These are phyloP conservation scores for Noctua janthe DNA, from an alignment of 2,888 invertebrate species.

Conservation along the genomic window DNA sequence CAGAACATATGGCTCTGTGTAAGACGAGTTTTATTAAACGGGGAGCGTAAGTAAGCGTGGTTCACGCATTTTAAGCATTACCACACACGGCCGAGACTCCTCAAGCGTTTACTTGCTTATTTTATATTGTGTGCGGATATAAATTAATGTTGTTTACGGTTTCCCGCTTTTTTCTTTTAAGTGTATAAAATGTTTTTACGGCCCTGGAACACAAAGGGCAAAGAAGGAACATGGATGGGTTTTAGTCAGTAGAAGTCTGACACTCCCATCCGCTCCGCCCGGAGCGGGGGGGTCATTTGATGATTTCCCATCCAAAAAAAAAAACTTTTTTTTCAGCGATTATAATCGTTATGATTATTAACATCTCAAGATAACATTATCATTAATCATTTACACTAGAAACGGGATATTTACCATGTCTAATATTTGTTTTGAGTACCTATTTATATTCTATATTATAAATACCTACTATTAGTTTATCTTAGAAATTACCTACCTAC, in stretches of 20 bases:
- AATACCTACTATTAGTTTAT: no score
- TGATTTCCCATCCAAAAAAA: no score
- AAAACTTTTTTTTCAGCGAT: conserved; percentile 9
- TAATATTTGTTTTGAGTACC: no score
- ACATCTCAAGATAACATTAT: no score
- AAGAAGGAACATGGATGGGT: no score
- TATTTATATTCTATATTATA: no score
- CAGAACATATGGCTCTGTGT: conserved; percentile 76
- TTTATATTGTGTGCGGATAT: conserved; percentile 61
- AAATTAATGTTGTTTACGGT: conserved; percentile 62
- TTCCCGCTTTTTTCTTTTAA: conserved; percentile 38
- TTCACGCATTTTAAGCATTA: conserved; percentile 69
- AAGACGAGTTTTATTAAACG: conserved; percentile 80
- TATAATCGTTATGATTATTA: background rate
- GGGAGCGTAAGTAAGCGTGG: conserved; percentile 66
- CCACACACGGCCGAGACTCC: conserved; percentile 58
- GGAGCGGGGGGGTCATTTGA: no score
- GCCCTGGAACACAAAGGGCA: background rate
- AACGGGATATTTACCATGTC: no score
- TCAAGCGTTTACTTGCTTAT: conserved; percentile 53
- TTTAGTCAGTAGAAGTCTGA: no score
- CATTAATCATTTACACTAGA: no score
- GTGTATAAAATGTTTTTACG: conserved; percentile 30
- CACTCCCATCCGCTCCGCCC: no score
- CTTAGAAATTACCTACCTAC: no score